Evolutionary conservation across 2,888 invertebrate genomes (phyloP), one percentile per base, ranked within the genome.

Genomic region (Aporophyla nigra): DNA sequence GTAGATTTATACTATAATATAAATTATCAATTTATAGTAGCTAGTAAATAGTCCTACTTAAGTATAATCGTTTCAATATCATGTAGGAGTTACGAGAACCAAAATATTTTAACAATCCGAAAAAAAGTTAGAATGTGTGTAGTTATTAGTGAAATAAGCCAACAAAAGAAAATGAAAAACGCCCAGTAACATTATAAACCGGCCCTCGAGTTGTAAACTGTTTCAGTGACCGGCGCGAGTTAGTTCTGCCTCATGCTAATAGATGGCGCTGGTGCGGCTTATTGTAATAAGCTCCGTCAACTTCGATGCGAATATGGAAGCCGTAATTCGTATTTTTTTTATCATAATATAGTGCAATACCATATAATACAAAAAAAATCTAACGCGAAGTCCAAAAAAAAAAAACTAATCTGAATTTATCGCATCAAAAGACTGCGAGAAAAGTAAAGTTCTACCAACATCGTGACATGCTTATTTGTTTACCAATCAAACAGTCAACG

Each of bases 401-500:
- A 10, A 1, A 19, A 51, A 14, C 24, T 53, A 33, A 12, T 27
- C 27, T 33, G 46, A n/a, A n/a, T n/a, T n/a, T n/a, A n/a, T n/a
- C n/a, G n/a, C n/a, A n/a, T n/a, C n/a, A n/a, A n/a, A n/a, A n/a
- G n/a, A 46, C 2, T 19, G 27, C 0, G 62, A 67, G 6, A 33
- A 33, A 33, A 33, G n/a, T n/a, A n/a, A n/a, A n/a, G 73, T 33
- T 40, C 49, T 61, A 24, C 49, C 9, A 66, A 43, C 27, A 69
- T 51, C 27, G 69, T 53, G 59, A 56, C 76, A 76, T 74, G 78
- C 74, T 78, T 84, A 78, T 79, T 84, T 84, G 69, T 85, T 80
- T 80, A 80, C 80, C 7, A 78, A 72, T 68, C 59, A 71, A 75
- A 74, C 70, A 72, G 77, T 69, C 74, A 80, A 78, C 78, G 73